These are phyloP conservation scores for Mungos mungo DNA, from an alignment of 2,113 vertebrate species.

Conservation along the genomic window DNA sequence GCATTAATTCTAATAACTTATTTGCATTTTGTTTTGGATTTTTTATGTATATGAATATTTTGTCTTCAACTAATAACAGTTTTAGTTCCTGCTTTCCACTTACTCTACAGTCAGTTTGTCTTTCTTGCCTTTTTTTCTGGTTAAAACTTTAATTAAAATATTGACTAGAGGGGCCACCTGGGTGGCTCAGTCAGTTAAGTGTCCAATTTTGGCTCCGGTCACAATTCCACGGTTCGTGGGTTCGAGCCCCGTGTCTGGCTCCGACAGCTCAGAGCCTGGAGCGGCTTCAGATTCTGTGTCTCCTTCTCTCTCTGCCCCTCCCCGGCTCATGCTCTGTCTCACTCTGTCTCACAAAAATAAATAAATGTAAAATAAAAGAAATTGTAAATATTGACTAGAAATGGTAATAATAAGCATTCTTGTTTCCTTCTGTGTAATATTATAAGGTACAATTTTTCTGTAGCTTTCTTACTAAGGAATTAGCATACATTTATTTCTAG, in stretches of 20 bases:
- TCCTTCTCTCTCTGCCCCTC: too few relatives aligned
- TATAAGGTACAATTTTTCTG: neutral
- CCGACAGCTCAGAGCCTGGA: too few relatives aligned
- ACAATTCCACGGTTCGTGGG: too few relatives aligned
- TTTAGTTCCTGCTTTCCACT: neutral
- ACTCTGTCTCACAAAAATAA: too few relatives aligned
- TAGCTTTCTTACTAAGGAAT: neutral
- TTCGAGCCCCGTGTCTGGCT: too few relatives aligned
- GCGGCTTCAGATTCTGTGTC: too few relatives aligned
- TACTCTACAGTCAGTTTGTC: neutral
- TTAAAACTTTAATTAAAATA: neutral
- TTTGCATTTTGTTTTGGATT: neutral
- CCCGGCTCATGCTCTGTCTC: too few relatives aligned
- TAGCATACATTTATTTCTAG: neutral
- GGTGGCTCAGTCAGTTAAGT: too few relatives aligned
- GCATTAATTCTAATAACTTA: neutral
- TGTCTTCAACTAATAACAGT: slow-evolving; percentile 1
- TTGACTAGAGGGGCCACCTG: neutral
- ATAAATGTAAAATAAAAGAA: too few relatives aligned
- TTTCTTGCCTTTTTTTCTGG: neutral
- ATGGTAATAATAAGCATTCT: neutral
- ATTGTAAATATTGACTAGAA: neutral
- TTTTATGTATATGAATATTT: neutral
- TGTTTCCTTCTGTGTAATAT: neutral
- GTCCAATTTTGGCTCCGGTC: too few relatives aligned